phyloP scores from a whole-genome alignment of 2,113 vertebrate genomes.

The Amazona guildingii region DNA sequence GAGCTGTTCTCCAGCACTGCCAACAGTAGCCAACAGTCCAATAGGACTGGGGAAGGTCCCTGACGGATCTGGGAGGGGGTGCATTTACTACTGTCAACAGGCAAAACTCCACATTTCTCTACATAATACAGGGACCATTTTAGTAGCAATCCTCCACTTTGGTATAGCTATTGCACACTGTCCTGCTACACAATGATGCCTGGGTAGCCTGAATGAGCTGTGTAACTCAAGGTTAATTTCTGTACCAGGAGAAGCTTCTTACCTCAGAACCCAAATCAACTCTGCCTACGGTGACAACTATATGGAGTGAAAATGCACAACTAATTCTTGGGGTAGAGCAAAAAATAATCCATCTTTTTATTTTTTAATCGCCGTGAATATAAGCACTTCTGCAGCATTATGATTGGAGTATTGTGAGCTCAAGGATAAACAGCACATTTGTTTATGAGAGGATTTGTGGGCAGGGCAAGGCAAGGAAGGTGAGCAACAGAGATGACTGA shows the following conservation, averaged over 20 bases:
- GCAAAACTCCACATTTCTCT: neutral
- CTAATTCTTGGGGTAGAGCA: neutral
- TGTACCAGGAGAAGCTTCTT: neutral
- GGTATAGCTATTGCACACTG: neutral
- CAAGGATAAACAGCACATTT: neutral
- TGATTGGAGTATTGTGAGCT: neutral
- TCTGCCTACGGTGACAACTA: neutral
- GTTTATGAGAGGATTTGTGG: neutral
- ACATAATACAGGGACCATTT: neutral
- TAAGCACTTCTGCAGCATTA: neutral
- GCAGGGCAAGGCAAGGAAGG: neutral
- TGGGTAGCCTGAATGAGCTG: neutral
- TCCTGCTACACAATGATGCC: rapidly evolving
- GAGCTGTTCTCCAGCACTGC: neutral
- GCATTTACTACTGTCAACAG: neutral
- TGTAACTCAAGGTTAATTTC: neutral
- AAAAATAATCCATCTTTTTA: neutral
- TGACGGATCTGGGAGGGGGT: rapidly evolving
- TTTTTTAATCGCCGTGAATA: neutral
- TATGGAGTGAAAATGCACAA: neutral
- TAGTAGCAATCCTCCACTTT: neutral
- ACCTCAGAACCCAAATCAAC: neutral
- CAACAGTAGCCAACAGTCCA: rapidly evolving
- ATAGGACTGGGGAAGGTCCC: neutral
- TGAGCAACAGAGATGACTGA: neutral